phyloP scores from a whole-genome alignment of 2,888 invertebrate species.

The Platycheirus rosarum region DNA sequence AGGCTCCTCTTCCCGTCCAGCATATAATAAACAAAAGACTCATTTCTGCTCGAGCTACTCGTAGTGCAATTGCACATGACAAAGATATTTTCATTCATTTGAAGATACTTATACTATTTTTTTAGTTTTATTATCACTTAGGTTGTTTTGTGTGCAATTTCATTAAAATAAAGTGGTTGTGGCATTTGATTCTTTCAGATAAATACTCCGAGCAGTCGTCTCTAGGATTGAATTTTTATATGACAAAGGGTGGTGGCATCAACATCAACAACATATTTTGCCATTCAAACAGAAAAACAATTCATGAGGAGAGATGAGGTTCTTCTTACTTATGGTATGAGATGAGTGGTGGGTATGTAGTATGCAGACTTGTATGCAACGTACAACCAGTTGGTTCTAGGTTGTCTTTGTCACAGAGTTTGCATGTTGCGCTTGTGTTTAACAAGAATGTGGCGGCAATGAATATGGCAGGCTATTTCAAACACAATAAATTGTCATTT shows the following conservation, averaged over 20 bases:
- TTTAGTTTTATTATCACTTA: slow-evolving; percentile 37
- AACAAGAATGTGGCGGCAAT: slow-evolving; percentile 42
- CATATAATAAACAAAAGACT: slow-evolving; percentile 13
- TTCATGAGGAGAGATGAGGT: slow-evolving; percentile 33
- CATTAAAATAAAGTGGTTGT: slow-evolving; percentile 57
- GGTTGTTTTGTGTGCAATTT: slow-evolving; percentile 38
- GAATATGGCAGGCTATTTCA: slow-evolving; percentile 54
- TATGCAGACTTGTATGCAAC: slow-evolving; percentile 5
- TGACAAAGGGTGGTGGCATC: slow-evolving; percentile 21
- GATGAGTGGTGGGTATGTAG: background rate
- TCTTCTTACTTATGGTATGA: slow-evolving; percentile 29
- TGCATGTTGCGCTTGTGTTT: slow-evolving; percentile 43
- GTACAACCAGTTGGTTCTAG: slow-evolving; percentile 31
- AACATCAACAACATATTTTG: slow-evolving; percentile 38
- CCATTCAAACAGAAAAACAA: slow-evolving; percentile 31
- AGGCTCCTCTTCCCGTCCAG: slow-evolving; percentile 10
- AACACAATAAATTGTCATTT: slow-evolving; percentile 58
- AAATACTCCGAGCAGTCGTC: slow-evolving; percentile 6
- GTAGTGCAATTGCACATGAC: slow-evolving; percentile 22
- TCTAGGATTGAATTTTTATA: background rate
- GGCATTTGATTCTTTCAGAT: slow-evolving; percentile 50
- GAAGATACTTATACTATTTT: slow-evolving; percentile 14
- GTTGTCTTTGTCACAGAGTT: slow-evolving; percentile 42
- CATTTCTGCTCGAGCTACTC: slow-evolving; percentile 29
- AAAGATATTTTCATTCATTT: slow-evolving; percentile 50